A percentile compares a stretch with the other conserved stretches of the same genome.
Conservation (phyloP, 2,113 vertebrate genomes). For the Dendrocopos noguchii region DNA sequence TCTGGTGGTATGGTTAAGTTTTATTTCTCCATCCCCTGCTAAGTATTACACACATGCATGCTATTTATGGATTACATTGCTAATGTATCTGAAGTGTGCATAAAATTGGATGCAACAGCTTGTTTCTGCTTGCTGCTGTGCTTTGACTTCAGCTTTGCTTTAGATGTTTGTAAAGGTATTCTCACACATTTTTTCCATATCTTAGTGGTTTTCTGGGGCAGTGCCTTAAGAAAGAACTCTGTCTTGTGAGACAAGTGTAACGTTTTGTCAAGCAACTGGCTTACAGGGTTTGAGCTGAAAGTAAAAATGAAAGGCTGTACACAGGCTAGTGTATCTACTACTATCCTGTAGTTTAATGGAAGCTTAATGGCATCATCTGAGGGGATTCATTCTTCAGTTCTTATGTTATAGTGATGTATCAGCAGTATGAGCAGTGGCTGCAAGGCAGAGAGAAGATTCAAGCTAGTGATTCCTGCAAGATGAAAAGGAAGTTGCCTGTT, state of each 20-base stretch:
- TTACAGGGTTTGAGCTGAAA: neutral
- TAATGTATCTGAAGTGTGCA: neutral
- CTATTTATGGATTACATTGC: accelerated
- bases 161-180: neutral
- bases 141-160: neutral
- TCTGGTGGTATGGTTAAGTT: neutral
- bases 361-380: neutral
- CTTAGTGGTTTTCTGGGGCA: neutral
- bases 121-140: neutral
- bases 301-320: neutral
- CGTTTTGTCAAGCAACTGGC: neutral
- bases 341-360: neutral
- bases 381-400: neutral
- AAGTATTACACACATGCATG: accelerated
- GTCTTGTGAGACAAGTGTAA: neutral
- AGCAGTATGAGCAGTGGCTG: neutral
- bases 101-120: neutral
- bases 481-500: neutral
- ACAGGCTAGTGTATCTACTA: neutral
- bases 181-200: neutral
- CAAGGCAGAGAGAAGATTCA: neutral
- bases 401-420: neutral
- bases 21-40: neutral
- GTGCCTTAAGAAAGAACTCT: neutral
- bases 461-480: neutral